Base-by-base conservation (phyloP, 2,888 invertebrate genomes). In the Lithosia quadra region DNA sequence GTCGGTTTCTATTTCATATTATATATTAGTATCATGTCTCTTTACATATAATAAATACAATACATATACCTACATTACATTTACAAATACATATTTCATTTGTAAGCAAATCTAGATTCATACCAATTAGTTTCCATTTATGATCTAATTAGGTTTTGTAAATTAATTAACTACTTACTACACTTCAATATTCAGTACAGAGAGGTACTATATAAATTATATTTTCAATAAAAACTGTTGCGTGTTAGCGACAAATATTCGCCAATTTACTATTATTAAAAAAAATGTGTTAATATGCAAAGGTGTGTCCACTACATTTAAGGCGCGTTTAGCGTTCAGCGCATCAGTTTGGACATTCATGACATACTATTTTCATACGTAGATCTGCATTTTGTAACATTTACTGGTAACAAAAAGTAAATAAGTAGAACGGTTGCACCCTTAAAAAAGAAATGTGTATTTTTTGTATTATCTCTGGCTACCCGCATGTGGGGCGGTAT, bases 391-490 rank as follows among this genome's bases (percentile, higher is more conserved):
- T 62, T 70, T 56, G 59, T 77, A 18, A 77, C 76, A 69, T 64
- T 75, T 68, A 34, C 55, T 34, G 34, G 18, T 71, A 69, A 73
- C 74, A 68, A 61, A 65, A 53, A 63, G 55, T 34, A 71, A 73
- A 75, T 80, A 73, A 72, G 68, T 69, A 59, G 57, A 72, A 69
- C 67, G 66, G 70, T 73, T 57, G 58, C 34, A 28, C 2, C 15
- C 63, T n/a, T 65, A 72, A 66, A 74, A 72, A 68, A 68, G 13
- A 62, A 65, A 73, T 34, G n/a, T 1, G 57, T 58, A 63, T 68
- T 77, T 82, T 76, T 81, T 95, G 55, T 56, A 61, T 39, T 55
- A 43, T 67, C 24, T 65, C 58, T 43, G 21, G 22, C 34, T 34
- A 55, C 34, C 18, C 22, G 43, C 61, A 62, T 39, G 56, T 62